These are phyloP conservation scores for Tetramorium bicarinatum DNA, from an alignment of 2,888 invertebrate genomes.

Conservation along the genomic window DNA sequence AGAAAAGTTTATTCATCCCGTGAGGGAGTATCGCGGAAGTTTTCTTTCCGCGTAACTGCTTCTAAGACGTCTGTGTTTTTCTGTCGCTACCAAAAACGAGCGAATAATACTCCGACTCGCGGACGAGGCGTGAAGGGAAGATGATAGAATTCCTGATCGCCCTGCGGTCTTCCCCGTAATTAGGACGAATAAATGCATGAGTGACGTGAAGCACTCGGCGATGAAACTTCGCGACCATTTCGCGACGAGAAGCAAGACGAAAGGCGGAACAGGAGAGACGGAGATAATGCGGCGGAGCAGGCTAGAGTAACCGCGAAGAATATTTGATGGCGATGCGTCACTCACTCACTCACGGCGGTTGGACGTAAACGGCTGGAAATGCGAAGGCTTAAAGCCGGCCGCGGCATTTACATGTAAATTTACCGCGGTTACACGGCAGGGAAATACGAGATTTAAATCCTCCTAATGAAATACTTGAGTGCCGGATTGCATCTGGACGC, in stretches of 20 bases:
- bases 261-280: conserved; percentile 41
- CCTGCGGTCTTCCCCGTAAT: conserved; percentile 67
- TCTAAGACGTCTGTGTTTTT: background rate
- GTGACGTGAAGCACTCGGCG: conserved; percentile 58
- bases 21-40: conserved; percentile 11
- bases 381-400: conserved; percentile 26
- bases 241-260: conserved; percentile 41
- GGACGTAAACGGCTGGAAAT: conserved; percentile 42
- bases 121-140: background rate
- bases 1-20: conserved; percentile 61
- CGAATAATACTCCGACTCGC: conserved; percentile 24
- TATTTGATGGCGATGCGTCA: conserved; percentile 62
- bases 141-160: conserved; percentile 64
- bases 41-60: conserved; percentile 14
- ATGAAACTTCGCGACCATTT: conserved; percentile 44
- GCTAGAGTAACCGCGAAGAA: conserved; percentile 42
- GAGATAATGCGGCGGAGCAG: background rate
- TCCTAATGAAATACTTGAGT: conserved; percentile 63
- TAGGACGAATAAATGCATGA: conserved; percentile 81
- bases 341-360: conserved; percentile 33
- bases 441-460: conserved; percentile 44
- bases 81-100: conserved; percentile 21
- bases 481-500: background rate
- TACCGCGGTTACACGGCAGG: conserved; percentile 42
- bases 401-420: conserved; percentile 63